A percentile compares a stretch with the other conserved stretches of the same genome.
Evolutionary conservation across 2,888 invertebrate genomes (phyloP).

Genomic region (Drosophila koepferae): DNA sequence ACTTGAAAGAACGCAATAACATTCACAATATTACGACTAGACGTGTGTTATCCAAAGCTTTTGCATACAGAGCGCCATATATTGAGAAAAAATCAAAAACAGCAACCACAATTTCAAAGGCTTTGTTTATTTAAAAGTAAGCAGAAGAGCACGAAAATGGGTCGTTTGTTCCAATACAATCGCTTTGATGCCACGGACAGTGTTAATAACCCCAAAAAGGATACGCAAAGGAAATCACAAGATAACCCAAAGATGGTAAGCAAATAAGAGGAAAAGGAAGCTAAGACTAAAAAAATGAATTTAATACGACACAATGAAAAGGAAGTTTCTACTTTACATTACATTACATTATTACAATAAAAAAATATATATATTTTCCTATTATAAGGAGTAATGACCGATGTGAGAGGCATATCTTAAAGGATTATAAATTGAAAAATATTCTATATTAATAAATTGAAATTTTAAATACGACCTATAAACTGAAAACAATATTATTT

Average conservation of each 20-base stretch:
- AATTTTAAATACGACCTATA: too few species aligned
- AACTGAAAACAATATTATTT: too few species aligned
- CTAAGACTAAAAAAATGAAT: background rate
- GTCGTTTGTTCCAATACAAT: conserved; percentile 83
- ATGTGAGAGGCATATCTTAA: background rate
- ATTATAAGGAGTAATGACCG: too few species aligned
- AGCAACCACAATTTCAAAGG: conserved; percentile 26
- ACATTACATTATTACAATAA: too few species aligned
- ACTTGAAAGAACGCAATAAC: conserved; percentile 57
- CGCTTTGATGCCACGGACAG: conserved; percentile 77
- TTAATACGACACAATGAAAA: background rate
- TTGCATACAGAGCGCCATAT: conserved; percentile 33
- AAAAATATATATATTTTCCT: background rate
- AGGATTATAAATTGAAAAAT: background rate
- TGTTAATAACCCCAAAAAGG: conserved; percentile 70
- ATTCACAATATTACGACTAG: conserved; percentile 49
- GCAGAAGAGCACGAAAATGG: conserved; percentile 70
- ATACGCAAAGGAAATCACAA: conserved; percentile 61
- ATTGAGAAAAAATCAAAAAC: conserved; percentile 27
- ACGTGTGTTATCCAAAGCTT: conserved; percentile 21
- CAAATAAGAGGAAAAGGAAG: background rate
- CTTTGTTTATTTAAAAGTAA: conserved; percentile 61
- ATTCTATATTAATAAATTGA: too few species aligned
- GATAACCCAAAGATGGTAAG: conserved; percentile 73
- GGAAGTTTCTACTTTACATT: too few species aligned